Evolutionary conservation across 2,113 vertebrate species (phyloP).

Genomic region (Galbula dea): DNA sequence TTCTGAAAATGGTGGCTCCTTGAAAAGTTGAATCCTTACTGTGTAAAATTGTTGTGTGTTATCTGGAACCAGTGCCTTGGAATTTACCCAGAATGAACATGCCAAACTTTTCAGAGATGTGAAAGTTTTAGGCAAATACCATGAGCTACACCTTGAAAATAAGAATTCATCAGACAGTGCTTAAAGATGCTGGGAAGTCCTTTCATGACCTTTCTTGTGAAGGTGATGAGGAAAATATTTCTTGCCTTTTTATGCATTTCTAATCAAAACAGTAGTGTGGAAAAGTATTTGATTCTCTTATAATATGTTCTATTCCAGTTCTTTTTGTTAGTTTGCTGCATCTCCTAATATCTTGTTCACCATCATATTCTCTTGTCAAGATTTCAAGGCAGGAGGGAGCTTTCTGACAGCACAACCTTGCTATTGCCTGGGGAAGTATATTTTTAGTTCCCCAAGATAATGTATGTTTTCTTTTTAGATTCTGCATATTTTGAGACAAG

Average conservation of each 20-base stretch:
- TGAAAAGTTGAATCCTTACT: slow-evolving; percentile 42
- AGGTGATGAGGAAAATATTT: neutral
- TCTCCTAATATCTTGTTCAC: neutral
- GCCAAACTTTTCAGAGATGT: neutral
- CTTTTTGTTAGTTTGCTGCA: neutral
- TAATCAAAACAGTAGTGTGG: neutral
- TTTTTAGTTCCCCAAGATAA: slow-evolving; percentile 40
- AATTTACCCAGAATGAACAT: neutral
- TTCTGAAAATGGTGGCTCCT: neutral
- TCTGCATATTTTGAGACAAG: slow-evolving; percentile 17
- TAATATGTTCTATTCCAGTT: neutral
- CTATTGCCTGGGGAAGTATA: slow-evolving; percentile 32
- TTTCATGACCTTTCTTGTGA: neutral
- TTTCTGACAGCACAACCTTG: neutral
- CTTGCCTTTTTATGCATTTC: neutral
- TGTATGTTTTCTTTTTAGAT: slow-evolving; percentile 1
- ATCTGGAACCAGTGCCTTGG: neutral
- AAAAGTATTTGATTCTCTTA: neutral
- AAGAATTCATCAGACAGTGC: neutral
- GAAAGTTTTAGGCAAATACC: neutral
- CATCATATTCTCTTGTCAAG: slow-evolving; percentile 11
- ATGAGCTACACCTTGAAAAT: neutral
- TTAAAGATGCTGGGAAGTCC: neutral
- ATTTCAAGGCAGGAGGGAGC: slow-evolving; percentile 26
- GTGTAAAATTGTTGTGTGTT: slow-evolving; percentile 11